Base-by-base conservation (phyloP, 2,113 vertebrate species). In the Quiscalus mexicanus region DNA sequence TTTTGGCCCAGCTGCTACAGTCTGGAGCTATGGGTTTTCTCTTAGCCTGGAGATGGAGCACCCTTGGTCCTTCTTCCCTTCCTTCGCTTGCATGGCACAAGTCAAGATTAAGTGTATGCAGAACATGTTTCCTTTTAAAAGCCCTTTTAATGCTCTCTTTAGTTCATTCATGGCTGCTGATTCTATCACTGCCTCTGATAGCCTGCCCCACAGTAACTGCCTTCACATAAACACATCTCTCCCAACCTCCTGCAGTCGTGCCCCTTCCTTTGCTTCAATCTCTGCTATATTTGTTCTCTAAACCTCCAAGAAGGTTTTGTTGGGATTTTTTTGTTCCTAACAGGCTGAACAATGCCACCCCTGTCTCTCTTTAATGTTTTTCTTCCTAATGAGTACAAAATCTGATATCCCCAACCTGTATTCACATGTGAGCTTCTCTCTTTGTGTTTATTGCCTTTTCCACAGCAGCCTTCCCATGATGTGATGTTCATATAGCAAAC, bases 321-420 rank as follows among this genome's bases (percentile, higher is more conserved):
- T 76, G 23, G 10, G 8, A 22, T 4, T 28, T 42, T 93, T 90
- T 89, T 41, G 24, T 60, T 75, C 49, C 76, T 89, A 45, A 41
- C 44, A 62, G 42, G 59, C 56, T 89, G 64, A 93, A 71, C 37
- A 13, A 4, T 33, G 37, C 31, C 45, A 79, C 30, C 6, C 8
- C 19, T 44, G 15, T 59, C 47, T 76, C 30, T 62, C 39, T 88
- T 88, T 83, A 67, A 84, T 84, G 15, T 62, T 88, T 83, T 82
- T 88, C 86, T 75, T 82, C n/a, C 59, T 90, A 93, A 93, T 75
- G 63, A 89, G 53, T 86, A 71, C 47, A 77, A 84, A 91, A 78
- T 63, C 42, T 58, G 47, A 60, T 90, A 75, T 78, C 52, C n/a
- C 24, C 68, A 90, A 39, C 41, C 31, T 84, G 16, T 90, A 37